A percentile compares a stretch with the other conserved stretches of the same genome.
phyloP scores from a whole-genome alignment of 2,113 vertebrate species.

The Erpornis zantholeuca region DNA sequence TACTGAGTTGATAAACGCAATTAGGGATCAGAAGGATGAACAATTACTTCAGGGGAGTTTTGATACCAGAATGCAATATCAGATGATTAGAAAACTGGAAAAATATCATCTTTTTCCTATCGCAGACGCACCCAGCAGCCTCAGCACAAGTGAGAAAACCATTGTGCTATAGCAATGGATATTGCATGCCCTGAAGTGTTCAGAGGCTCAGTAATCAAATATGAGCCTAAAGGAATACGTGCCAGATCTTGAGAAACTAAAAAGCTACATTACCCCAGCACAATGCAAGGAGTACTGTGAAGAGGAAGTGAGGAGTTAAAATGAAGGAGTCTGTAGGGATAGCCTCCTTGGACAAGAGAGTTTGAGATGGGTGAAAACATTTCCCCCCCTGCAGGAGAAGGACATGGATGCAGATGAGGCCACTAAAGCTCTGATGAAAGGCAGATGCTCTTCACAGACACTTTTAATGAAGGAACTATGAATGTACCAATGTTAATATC shows the following conservation, averaged over 20 bases:
- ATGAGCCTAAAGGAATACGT: not conserved
- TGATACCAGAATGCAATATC: conserved; percentile 48
- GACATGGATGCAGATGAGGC: not conserved
- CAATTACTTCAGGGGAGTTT: conserved; percentile 55
- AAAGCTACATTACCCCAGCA: not conserved
- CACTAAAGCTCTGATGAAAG: not conserved
- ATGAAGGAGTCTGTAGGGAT: not conserved
- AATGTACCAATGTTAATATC: not conserved
- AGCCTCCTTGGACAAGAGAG: not conserved
- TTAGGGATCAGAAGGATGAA: conserved; percentile 55
- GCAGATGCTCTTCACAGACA: not conserved
- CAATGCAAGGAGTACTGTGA: not conserved
- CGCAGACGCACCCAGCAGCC: not conserved
- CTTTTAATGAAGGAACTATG: not conserved
- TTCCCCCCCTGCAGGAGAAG: fast-evolving
- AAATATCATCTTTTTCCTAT: conserved; percentile 14
- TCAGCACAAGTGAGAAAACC: not conserved
- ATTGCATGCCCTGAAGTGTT: conserved; percentile 30
- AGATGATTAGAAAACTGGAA: conserved; percentile 42
- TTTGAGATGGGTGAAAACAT: not conserved
- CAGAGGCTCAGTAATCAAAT: conserved; percentile 9
- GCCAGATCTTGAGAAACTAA: not conserved
- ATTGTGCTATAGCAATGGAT: not conserved
- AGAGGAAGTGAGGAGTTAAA: not conserved
- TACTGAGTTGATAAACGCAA: conserved; percentile 55